These are phyloP conservation scores for Zoroaster sp. DNA, from an alignment of 53 echinoderm and acorn worm species.

Conservation along the genomic window DNA sequence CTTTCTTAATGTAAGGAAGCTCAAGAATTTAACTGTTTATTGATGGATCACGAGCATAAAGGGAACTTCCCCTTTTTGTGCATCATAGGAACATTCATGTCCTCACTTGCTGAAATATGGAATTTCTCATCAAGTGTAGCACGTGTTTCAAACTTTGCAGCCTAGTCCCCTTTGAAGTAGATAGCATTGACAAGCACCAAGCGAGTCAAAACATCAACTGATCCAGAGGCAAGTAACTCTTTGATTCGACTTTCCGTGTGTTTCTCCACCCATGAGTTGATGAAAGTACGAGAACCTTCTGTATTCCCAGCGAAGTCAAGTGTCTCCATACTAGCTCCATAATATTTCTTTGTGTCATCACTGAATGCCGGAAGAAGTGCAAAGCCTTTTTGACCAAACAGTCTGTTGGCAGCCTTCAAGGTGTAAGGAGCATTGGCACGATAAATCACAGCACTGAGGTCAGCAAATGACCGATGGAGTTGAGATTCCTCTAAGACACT, in stretches of 20 bases:
- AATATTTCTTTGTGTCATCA: slow-evolving; percentile 53
- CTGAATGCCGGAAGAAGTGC: slow-evolving; percentile 63
- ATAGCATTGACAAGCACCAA: slow-evolving; percentile 89
- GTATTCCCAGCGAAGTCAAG: slow-evolving; percentile 35
- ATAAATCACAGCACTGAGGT: slow-evolving; percentile 72
- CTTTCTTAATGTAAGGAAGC: no score
- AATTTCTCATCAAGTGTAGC: slow-evolving; percentile 58
- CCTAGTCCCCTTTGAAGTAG: slow-evolving; percentile 94
- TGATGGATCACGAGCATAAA: slow-evolving; percentile 10
- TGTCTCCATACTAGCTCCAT: no score
- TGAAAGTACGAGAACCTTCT: slow-evolving; percentile 45
- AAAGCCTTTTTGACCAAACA: slow-evolving; percentile 72
- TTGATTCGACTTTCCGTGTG: slow-evolving; percentile 78
- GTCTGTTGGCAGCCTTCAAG: slow-evolving; percentile 80
- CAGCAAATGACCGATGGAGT: slow-evolving; percentile 72
- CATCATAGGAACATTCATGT: slow-evolving; percentile 72
- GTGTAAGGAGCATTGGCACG: no score
- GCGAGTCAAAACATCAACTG: slow-evolving; percentile 60
- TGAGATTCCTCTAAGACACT: slow-evolving; percentile 51
- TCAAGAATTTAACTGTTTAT: slow-evolving; percentile 9
- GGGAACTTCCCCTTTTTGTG: slow-evolving; percentile 40
- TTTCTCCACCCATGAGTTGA: slow-evolving; percentile 85
- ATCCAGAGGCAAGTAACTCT: slow-evolving; percentile 63
- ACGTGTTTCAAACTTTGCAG: slow-evolving; percentile 43
- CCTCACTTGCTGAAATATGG: slow-evolving; percentile 44